A percentile compares a stretch with the other conserved stretches of the same genome.
These are phyloP conservation scores for Coregonus suidteri DNA, from an alignment of 2,797 vertebrate species.

Conservation along the genomic window DNA sequence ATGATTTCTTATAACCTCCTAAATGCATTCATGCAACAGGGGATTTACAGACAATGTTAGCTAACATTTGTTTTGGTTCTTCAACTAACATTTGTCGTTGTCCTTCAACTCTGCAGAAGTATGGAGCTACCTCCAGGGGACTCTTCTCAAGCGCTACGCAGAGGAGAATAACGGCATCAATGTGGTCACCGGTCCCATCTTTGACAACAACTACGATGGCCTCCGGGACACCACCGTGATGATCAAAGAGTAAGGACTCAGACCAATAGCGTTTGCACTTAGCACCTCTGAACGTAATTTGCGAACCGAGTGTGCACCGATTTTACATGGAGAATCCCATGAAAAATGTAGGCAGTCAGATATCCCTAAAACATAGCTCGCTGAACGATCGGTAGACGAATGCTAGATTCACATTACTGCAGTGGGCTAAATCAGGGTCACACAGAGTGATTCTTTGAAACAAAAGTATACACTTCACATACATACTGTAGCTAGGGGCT, in stretches of 20 bases:
- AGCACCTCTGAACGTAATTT: neutral
- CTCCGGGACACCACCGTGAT: conserved; percentile 84
- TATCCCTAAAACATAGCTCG: too few relatives aligned
- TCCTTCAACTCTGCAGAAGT: conserved; percentile 71
- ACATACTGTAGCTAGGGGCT: too few relatives aligned
- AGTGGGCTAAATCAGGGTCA: too few relatives aligned
- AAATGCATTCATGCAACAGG: neutral
- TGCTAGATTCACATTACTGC: too few relatives aligned
- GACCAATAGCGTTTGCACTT: neutral
- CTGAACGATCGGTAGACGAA: too few relatives aligned
- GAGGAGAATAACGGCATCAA: conserved; percentile 86
- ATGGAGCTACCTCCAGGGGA: conserved; percentile 89
- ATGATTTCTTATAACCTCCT: neutral
- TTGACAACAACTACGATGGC: conserved; percentile 88
- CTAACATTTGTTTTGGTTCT: neutral
- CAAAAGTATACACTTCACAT: too few relatives aligned
- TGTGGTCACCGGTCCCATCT: conserved; percentile 87
- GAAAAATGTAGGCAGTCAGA: too few relatives aligned
- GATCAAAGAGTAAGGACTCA: conserved; percentile 84
- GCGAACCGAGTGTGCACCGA: neutral
- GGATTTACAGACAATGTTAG: neutral
- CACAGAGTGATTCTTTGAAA: too few relatives aligned
- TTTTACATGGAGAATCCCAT: neutral
- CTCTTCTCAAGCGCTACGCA: conserved; percentile 84
- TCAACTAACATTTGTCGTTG: too few relatives aligned